Base-by-base conservation (phyloP, 2,888 invertebrate genomes). In the Rhingia rostrata region DNA sequence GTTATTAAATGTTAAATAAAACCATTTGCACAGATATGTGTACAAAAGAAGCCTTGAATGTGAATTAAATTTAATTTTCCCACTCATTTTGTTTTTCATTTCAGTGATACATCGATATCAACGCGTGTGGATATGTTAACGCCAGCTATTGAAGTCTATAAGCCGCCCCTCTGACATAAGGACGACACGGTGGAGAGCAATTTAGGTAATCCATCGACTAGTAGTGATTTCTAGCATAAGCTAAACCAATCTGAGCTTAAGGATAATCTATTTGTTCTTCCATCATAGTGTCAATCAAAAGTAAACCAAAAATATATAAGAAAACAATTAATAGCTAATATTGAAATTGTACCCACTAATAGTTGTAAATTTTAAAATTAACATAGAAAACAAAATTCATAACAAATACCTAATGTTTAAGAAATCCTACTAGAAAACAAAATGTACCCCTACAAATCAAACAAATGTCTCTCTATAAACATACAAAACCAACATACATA, bases 61-160 rank as follows among this genome's bases (percentile, higher is more conserved):
- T 4, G 22, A 6, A 7, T 47, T 51, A 41, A 51, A 53, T 10
- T 49, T 43, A 86, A 74, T 70, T 72, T 64, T 75, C 82, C 35
- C 85, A n/a, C n/a, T n/a, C n/a, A 7, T 86, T 74, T 69, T 64
- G 74, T 86, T 83, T 84, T 86, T 86, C 60, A 88, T 92, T 92
- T 32, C 92, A 95, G 94, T 90, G 95, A 95, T 91, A 94, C 94
- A 88, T 95, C 95, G 88, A 94, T 95, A 91, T 94, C 94, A 91
- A 94, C 94, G 88, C 93, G 94, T 86, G 94, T 95, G 88, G 94
- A 95, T 89, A 92, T 93, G 90, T 92, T 93, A 89, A 93, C 93
- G 89, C 93, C 93, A 88, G 92, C 91, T 86, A 91, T 92, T 88
- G 92, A 92, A 91, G 91, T 91, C n/a, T 91, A 91, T 83, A 91